These are phyloP conservation scores for Hassar affinis DNA, from an alignment of 2,113 vertebrate genomes.

Conservation along the genomic window DNA sequence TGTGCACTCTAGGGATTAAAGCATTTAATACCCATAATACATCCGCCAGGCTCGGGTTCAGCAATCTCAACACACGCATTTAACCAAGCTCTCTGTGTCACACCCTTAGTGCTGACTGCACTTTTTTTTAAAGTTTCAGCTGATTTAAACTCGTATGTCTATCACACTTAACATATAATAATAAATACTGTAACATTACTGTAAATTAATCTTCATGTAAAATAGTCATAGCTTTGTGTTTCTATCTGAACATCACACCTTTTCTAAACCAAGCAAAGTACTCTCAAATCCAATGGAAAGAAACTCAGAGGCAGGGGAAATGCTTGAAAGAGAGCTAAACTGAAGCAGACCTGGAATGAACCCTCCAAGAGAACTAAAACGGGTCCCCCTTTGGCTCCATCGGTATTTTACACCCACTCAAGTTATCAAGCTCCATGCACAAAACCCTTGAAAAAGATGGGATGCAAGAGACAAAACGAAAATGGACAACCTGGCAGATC, in stretches of 20 bases:
- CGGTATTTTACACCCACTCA: constrained; percentile 35
- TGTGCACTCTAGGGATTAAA: constrained; percentile 39
- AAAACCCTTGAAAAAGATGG: constrained; percentile 57
- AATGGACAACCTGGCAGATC: constrained; percentile 56
- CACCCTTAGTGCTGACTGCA: not conserved
- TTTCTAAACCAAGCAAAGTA: not conserved
- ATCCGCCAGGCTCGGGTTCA: constrained; percentile 36
- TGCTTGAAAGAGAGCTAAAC: not conserved
- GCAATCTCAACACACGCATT: constrained; percentile 6
- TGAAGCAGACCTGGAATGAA: constrained; percentile 14
- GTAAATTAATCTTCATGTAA: too few relatives aligned
- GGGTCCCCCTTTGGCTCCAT: not conserved
- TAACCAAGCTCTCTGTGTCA: not conserved
- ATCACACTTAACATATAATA: not conserved
- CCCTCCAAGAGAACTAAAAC: constrained; percentile 20
- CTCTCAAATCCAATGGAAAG: not conserved
- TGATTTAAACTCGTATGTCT: not conserved
- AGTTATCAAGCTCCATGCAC: constrained; percentile 41
- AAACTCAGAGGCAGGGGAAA: not conserved
- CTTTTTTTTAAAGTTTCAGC: not conserved
- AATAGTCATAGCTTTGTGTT: not conserved
- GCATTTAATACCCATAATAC: constrained; percentile 48
- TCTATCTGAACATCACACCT: not conserved
- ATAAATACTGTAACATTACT: not conserved
- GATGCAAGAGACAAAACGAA: constrained; percentile 57